Evolutionary conservation across 2,888 invertebrate species (phyloP).

Genomic region (Mechanitis messenoides): DNA sequence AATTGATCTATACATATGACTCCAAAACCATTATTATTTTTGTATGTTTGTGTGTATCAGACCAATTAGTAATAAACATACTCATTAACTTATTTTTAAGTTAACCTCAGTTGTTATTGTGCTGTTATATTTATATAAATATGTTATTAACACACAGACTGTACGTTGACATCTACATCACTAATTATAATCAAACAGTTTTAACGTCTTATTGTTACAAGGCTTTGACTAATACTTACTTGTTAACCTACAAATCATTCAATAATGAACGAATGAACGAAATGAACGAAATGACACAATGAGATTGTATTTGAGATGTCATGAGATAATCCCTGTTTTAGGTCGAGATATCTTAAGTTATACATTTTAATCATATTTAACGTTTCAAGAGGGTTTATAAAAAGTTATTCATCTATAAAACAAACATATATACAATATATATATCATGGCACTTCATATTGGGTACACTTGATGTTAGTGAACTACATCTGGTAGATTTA

Average conservation of each 20-base stretch:
- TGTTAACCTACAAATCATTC: background rate
- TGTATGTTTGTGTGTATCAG: too few relatives aligned
- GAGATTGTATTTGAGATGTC: conserved; percentile 1
- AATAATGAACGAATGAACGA: background rate
- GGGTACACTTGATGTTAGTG: too few relatives aligned
- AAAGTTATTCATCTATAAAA: conserved; percentile 6
- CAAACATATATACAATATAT: background rate
- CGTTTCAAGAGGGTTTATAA: background rate
- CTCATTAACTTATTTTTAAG: too few relatives aligned
- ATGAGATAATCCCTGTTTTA: conserved; percentile 25
- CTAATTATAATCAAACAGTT: conserved; percentile 1
- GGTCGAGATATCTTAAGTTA: conserved; percentile 1
- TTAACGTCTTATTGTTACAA: background rate
- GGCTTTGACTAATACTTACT: conserved; percentile 2
- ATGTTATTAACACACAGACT: conserved; percentile 9
- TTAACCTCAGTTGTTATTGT: too few relatives aligned
- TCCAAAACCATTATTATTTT: too few relatives aligned
- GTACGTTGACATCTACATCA: conserved; percentile 2
- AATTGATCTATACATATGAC: too few relatives aligned
- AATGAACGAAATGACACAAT: background rate
- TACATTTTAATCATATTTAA: background rate
- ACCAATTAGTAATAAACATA: too few relatives aligned
- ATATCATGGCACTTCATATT: background rate
- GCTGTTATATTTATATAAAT: background rate
- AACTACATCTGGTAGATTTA: too few relatives aligned